A percentile compares a stretch with the other conserved stretches of the same genome.
These are phyloP conservation scores for Sebastes vulpes DNA, from an alignment of 2,797 vertebrate genomes.

Conservation along the genomic window DNA sequence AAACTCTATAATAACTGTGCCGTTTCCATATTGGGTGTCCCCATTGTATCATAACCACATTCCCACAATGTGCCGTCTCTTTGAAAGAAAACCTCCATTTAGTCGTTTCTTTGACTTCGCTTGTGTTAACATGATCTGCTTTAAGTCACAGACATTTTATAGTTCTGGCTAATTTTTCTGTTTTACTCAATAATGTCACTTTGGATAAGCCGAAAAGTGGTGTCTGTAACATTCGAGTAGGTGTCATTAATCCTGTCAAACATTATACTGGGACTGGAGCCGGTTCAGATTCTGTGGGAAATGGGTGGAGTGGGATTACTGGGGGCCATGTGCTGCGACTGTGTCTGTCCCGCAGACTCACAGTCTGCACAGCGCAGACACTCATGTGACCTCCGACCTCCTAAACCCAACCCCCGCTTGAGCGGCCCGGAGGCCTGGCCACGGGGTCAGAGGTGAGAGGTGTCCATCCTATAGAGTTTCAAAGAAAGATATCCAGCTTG, in stretches of 20 bases:
- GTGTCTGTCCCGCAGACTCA: slow-evolving; percentile 78
- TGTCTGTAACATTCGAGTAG: slow-evolving; percentile 49
- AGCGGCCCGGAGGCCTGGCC: slow-evolving; percentile 71
- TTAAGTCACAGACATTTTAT: slow-evolving; percentile 14
- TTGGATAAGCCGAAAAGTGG: slow-evolving; percentile 29
- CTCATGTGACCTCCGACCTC: slow-evolving; percentile 72
- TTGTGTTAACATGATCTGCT: slow-evolving; percentile 15
- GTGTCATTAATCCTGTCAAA: slow-evolving; percentile 65
- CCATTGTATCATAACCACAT: slow-evolving; percentile 32
- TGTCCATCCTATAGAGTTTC: slow-evolving; percentile 79
- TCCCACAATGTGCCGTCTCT: slow-evolving; percentile 28
- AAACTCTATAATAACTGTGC: slow-evolving; percentile 21
- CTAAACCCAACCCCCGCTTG: slow-evolving; percentile 47
- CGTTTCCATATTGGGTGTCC: slow-evolving; percentile 25
- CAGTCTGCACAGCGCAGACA: slow-evolving; percentile 82
- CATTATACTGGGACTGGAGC: slow-evolving; percentile 49
- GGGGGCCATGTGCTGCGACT: slow-evolving; percentile 72
- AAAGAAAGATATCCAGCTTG: slow-evolving; percentile 77
- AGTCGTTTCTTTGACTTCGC: slow-evolving; percentile 9
- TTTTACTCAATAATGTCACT: slow-evolving; percentile 13
- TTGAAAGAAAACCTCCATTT: slow-evolving; percentile 15
- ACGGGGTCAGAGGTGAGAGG: slow-evolving; percentile 79
- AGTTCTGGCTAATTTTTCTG: neutral
- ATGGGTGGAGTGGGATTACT: slow-evolving; percentile 74
- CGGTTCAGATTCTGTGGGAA: slow-evolving; percentile 76